phyloP scores from a whole-genome alignment of 1,140 invertebrate species.

The Maniola jurtina region DNA sequence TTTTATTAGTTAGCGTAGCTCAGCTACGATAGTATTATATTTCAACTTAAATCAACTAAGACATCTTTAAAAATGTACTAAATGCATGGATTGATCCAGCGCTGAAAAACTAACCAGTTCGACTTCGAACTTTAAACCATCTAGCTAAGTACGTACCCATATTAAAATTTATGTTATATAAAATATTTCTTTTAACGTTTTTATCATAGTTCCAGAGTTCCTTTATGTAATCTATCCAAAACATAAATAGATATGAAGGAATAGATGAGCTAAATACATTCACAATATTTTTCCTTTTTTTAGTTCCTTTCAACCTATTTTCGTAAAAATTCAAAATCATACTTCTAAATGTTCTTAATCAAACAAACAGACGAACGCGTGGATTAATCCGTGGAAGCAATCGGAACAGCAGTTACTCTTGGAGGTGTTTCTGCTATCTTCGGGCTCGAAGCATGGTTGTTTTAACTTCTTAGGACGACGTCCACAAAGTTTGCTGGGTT shows the following conservation, averaged over 20 bases:
- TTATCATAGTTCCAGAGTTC: too few relatives aligned
- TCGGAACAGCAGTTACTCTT: constrained; percentile 68
- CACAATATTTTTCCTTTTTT: too few relatives aligned
- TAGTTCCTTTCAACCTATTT: too few relatives aligned
- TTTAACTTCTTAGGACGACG: constrained; percentile 61
- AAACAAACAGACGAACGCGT: constrained; percentile 74
- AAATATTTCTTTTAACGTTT: too few relatives aligned
- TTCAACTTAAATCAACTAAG: constrained; percentile 8
- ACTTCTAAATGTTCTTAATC: constrained; percentile 51
- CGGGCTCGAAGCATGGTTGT: constrained; percentile 64
- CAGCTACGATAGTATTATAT: constrained; percentile 18
- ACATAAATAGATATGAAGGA: too few relatives aligned
- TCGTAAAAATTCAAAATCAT: neutral
- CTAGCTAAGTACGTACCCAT: too few relatives aligned
- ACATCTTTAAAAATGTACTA: neutral
- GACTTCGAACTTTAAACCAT: too few relatives aligned
- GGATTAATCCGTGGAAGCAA: constrained; percentile 66
- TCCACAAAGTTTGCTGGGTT: constrained; percentile 60
- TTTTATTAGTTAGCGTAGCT: constrained; percentile 13
- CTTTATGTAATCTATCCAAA: too few relatives aligned
- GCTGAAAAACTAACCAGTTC: neutral
- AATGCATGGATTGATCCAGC: neutral
- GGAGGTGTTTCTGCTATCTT: constrained; percentile 47
- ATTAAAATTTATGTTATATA: too few relatives aligned
- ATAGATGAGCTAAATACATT: too few relatives aligned